Percentiles rank a stretch among this genome's conserved stretches.
Evolutionary conservation across 2,797 vertebrate species (phyloP).

Genomic region (Euphonia xanthogaster): DNA sequence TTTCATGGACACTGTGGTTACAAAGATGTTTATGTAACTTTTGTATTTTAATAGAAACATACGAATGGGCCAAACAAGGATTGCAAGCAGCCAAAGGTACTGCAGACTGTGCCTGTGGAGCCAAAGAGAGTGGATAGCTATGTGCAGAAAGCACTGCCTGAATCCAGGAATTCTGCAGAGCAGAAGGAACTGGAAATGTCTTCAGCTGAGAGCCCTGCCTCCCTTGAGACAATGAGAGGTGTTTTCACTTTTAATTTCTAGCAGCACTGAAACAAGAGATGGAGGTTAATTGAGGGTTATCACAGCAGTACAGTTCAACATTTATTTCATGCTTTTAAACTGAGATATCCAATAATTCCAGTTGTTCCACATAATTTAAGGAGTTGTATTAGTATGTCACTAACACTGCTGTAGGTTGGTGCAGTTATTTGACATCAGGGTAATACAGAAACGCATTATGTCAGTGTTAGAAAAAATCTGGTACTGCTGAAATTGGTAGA

Average conservation of each 20-base stretch:
- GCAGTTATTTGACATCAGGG: not conserved
- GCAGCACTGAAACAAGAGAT: not conserved
- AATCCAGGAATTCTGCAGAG: not conserved
- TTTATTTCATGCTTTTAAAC: not conserved
- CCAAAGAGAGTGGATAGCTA: not conserved
- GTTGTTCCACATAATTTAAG: not conserved
- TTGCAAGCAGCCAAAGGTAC: not conserved
- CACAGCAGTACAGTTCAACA: not conserved
- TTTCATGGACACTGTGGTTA: not conserved
- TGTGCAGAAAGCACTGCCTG: not conserved
- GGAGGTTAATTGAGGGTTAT: not conserved
- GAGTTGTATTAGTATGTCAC: not conserved
- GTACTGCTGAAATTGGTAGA: not conserved
- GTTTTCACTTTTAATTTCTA: not conserved
- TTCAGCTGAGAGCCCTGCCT: slow-evolving; percentile 59
- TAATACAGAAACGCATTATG: not conserved
- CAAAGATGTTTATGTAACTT: not conserved
- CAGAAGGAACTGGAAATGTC: slow-evolving; percentile 13
- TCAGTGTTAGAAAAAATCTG: not conserved
- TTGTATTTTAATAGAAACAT: slow-evolving; percentile 47
- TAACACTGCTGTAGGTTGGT: not conserved
- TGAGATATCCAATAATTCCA: not conserved
- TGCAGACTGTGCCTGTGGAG: not conserved
- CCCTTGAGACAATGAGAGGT: slow-evolving; percentile 85
- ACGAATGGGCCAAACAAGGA: slow-evolving; percentile 25